Percentiles rank a stretch among this genome's conserved stretches.
phyloP scores from a whole-genome alignment of 2,888 invertebrate species.

The Papilio elwesi region DNA sequence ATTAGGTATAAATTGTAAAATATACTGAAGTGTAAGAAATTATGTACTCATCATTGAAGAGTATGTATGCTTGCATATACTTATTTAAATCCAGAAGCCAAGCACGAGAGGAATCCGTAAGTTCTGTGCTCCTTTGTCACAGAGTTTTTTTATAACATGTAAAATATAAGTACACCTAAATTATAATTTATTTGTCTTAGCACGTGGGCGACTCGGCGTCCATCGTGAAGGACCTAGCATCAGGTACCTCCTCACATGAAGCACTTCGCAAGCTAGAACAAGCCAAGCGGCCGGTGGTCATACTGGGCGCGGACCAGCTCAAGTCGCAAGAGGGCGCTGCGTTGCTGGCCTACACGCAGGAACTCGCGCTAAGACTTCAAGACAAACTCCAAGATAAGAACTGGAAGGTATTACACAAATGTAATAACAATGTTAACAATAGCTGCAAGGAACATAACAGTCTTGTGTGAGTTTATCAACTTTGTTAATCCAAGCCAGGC shows the following conservation, averaged over 20 bases:
- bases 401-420: slow-evolving; percentile 73
- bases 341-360: slow-evolving; percentile 89
- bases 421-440: no score
- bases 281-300: slow-evolving; percentile 96
- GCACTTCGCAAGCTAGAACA: slow-evolving; percentile 85
- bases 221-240: slow-evolving; percentile 89
- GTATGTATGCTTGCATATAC: no score
- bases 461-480: no score
- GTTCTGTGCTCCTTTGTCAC: no score
- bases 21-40: no score
- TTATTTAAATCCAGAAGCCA: no score
- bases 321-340: slow-evolving; percentile 91
- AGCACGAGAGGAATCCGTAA: no score
- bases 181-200: slow-evolving; percentile 61
- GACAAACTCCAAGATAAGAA: slow-evolving; percentile 79
- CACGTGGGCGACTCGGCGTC: slow-evolving; percentile 93
- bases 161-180: neutral
- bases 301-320: slow-evolving; percentile 94
- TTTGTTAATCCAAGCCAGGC: no score
- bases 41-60: no score
- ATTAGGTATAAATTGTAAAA: no score
- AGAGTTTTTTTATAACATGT: neutral
- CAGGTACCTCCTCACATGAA: slow-evolving; percentile 85
- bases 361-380: slow-evolving; percentile 86
- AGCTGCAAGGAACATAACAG: no score